Conservation (phyloP, 1,140 invertebrate genomes). For the Eupristina koningsbergeri region DNA sequence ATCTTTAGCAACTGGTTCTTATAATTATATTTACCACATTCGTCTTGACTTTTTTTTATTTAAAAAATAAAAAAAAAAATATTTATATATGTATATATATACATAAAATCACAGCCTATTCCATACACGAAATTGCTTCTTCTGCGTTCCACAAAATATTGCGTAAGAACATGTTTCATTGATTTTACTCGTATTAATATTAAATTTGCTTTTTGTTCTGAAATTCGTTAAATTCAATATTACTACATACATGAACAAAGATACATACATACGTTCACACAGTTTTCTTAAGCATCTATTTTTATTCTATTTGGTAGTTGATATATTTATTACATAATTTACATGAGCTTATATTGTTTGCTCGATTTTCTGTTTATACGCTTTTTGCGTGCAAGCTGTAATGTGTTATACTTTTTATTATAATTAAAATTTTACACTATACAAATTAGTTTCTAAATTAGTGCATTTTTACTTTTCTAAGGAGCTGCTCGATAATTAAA, state of each 20-base stretch:
- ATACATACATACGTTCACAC: conserved; percentile 20
- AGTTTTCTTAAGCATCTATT: not conserved
- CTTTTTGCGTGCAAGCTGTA: conserved; percentile 30
- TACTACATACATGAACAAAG: not conserved
- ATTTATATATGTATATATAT: conserved; percentile 1
- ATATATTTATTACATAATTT: conserved; percentile 9
- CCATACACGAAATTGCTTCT: conserved; percentile 37
- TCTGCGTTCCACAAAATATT: conserved; percentile 38
- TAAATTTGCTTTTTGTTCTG: conserved; percentile 6
- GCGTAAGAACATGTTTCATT: conserved; percentile 40
- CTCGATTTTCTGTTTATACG: conserved; percentile 23
- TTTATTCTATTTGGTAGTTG: conserved; percentile 2
- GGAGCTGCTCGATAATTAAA: not conserved
- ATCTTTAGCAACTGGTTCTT: conserved; percentile 59
- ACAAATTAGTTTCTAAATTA: not conserved
- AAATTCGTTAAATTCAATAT: conserved; percentile 4
- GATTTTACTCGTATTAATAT: conserved; percentile 31
- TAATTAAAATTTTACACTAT: conserved; percentile 15
- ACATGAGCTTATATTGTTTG: conserved; percentile 20
- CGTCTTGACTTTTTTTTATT: conserved; percentile 42
- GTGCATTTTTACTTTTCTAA: conserved; percentile 2
- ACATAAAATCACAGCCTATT: conserved; percentile 1
- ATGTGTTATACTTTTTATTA: not conserved
- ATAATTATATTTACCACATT: conserved; percentile 34
- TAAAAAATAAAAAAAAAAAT: not conserved